Evolutionary conservation across 1,140 invertebrate species (phyloP).

Genomic region (Gryllus bimaculatus): DNA sequence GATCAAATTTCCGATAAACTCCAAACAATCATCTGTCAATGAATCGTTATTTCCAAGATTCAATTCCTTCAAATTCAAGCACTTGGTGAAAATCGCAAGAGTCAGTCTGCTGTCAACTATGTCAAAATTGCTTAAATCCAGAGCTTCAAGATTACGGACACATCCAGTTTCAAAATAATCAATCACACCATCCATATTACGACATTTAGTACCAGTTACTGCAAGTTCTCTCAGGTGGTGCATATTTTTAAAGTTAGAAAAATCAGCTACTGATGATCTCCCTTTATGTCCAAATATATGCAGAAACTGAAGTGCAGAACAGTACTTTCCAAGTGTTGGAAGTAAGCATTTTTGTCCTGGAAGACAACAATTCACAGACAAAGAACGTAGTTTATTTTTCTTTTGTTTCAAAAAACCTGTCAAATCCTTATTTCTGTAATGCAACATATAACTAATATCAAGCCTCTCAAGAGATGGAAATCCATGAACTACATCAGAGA

Average conservation of each 20-base stretch:
- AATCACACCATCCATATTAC: background rate
- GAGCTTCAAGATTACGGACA: background rate
- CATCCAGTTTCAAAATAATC: background rate
- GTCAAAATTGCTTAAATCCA: background rate
- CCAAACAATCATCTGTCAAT: background rate
- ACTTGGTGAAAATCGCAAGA: background rate
- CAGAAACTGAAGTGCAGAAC: background rate
- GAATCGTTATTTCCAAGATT: background rate
- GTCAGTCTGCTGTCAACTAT: background rate
- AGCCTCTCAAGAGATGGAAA: background rate
- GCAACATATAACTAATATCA: background rate
- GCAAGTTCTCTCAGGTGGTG: background rate
- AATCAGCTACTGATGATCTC: background rate
- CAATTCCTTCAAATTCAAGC: background rate
- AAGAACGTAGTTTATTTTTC: background rate
- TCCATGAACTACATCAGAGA: background rate
- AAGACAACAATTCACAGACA: background rate
- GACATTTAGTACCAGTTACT: background rate
- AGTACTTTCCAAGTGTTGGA: too few relatives aligned
- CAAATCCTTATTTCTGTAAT: background rate
- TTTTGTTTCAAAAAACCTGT: background rate
- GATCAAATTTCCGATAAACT: background rate
- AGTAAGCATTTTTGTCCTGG: too few relatives aligned
- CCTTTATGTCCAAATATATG: background rate
- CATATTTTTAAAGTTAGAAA: background rate